These are phyloP conservation scores for Ornithoptera priamus DNA, from an alignment of 2,888 invertebrate species.

Conservation along the genomic window DNA sequence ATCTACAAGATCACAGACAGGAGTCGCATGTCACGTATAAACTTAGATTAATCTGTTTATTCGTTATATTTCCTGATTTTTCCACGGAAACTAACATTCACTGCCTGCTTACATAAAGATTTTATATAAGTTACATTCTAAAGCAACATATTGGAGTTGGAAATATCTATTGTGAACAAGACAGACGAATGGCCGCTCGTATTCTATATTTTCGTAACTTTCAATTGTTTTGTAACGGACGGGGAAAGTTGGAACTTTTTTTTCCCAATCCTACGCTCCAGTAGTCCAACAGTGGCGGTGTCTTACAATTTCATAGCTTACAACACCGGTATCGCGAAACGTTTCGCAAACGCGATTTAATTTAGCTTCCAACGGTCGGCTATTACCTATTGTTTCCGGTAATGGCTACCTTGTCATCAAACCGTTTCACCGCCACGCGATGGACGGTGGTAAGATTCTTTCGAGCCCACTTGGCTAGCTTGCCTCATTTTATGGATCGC, in stretches of 20 bases:
- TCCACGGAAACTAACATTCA: no score
- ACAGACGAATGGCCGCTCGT: conserved; percentile 11
- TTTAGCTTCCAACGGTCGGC: conserved; percentile 39
- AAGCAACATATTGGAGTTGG: conserved; percentile 4
- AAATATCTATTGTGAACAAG: conserved; percentile 17
- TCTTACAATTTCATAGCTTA: conserved; percentile 72
- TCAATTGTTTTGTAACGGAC: conserved; percentile 60
- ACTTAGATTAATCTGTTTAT: no score
- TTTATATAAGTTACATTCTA: not conserved
- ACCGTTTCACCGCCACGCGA: not conserved
- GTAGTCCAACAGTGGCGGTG: conserved; percentile 60
- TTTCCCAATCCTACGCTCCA: conserved; percentile 78
- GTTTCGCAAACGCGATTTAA: conserved; percentile 59
- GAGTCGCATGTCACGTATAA: no score
- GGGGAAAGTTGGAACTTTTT: conserved; percentile 65
- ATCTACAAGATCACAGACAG: not conserved
- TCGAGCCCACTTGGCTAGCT: no score
- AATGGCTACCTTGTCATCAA: not conserved
- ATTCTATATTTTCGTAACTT: conserved; percentile 60
- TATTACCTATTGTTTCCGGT: conserved; percentile 26
- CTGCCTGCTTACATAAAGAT: no score
- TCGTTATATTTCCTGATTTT: no score
- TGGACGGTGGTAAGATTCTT: no score
- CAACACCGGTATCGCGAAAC: conserved; percentile 57
- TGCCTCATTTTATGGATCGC: no score